Conservation (phyloP, 2,888 invertebrate species). For the Megastigmus dorsalis region DNA sequence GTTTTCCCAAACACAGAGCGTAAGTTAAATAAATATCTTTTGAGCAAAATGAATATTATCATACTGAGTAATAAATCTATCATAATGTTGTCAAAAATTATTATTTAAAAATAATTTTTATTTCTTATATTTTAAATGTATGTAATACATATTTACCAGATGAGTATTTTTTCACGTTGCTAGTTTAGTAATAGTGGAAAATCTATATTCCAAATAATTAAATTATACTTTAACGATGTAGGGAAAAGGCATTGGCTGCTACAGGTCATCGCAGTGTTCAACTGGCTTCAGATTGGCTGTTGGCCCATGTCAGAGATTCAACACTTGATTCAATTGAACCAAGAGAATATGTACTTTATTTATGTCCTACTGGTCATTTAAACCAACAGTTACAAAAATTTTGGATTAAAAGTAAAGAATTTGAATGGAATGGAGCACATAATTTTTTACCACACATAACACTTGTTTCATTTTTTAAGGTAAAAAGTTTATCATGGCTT, state of each 20-base stretch:
- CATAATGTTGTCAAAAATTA: neutral
- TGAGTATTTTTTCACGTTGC: neutral
- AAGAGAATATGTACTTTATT: slow-evolving; percentile 91
- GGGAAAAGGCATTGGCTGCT: slow-evolving; percentile 91
- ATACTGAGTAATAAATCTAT: neutral
- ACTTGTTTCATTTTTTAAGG: slow-evolving; percentile 91
- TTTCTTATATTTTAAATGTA: neutral
- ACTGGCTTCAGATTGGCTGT: slow-evolving; percentile 91
- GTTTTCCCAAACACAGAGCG: slow-evolving; percentile 92
- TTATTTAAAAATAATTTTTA: neutral
- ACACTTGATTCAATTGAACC: slow-evolving; percentile 85
- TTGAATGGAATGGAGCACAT: slow-evolving; percentile 93
- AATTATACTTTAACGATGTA: slow-evolving; percentile 71
- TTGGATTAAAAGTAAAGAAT: slow-evolving; percentile 84
- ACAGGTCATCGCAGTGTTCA: slow-evolving; percentile 92
- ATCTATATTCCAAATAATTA: neutral
- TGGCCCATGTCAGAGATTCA: slow-evolving; percentile 92
- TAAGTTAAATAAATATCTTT: slow-evolving; percentile 76
- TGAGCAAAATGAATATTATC: neutral
- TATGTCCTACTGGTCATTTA: slow-evolving; percentile 87
- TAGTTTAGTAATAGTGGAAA: neutral
- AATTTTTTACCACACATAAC: slow-evolving; percentile 94
- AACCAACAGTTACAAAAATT: slow-evolving; percentile 84
- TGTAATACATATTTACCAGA: neutral
- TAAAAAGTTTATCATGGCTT: slow-evolving; percentile 74